Base-by-base conservation (phyloP, 2,888 invertebrate species). In the Chorisops tibialis region DNA sequence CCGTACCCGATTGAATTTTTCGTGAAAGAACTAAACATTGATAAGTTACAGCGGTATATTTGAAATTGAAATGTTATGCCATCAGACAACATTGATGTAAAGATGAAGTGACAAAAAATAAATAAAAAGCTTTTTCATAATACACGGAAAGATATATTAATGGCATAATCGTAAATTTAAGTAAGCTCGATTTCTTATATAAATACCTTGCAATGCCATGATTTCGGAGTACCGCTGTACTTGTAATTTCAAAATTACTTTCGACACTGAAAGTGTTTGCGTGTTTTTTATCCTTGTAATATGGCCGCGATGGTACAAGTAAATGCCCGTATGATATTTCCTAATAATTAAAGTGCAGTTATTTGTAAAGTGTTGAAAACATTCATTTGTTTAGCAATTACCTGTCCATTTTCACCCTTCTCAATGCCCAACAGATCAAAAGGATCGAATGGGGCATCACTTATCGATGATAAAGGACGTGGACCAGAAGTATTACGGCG, bases 241-340 rank as follows among this genome's bases (percentile, higher is more conserved):
- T 78, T 24, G 77, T 77, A 21, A 78, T 74, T 68, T 78, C 78
- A 61, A 78, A 73, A 69, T 73, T 76, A 62, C 71, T 72, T 59
- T 78, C 78, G 38, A 72, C 67, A 38, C 74, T 69, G 24, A 73
- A 67, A 41, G 64, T 63, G 35, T 63, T 54, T 4, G 64, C 61
- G 54, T 77, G 73, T 63, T 75, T 77, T 52, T 76, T 78, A 19
- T 78, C 78, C 67, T 78, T 78, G 47, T 71, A 70, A 58, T 72
- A 74, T 65, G 83, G 79, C 65, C 82, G 83, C 18, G 93, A 89
- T 52, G 93, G 91, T 59, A 89, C 86, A 67, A 95, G 79, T 63
- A 94, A 79, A 74, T 90, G 88, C 38, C 91, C 90, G 79, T 94
- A 96, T 16, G 95, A 95, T 70, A 93, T 86, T 78, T 94, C 93